A percentile compares a stretch with the other conserved stretches of the same genome.
Evolutionary conservation across 2,888 invertebrate species (phyloP).

Genomic region (Drosophila subquinaria): DNA sequence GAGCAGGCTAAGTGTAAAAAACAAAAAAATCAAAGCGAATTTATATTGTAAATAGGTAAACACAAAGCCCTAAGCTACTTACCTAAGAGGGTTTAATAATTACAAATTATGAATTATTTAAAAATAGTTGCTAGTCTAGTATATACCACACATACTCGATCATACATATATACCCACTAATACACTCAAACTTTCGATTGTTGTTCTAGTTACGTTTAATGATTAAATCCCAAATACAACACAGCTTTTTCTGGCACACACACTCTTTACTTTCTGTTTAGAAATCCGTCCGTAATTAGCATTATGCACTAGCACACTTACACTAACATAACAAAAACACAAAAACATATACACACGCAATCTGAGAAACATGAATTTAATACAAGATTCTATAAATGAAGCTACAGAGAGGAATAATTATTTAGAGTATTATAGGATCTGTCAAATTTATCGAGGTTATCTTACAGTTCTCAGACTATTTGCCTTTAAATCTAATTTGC

Average conservation of each 20-base stretch:
- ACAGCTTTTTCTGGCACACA: constrained; percentile 48
- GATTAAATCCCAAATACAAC: constrained; percentile 28
- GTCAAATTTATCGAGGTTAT: not conserved
- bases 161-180: constrained; percentile 6
- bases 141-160: constrained; percentile 42
- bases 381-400: constrained; percentile 11
- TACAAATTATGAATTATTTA: constrained; percentile 64
- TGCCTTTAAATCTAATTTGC: constrained; percentile 31
- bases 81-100: constrained; percentile 52
- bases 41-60: constrained; percentile 77
- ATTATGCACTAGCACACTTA: constrained; percentile 56
- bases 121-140: constrained; percentile 70
- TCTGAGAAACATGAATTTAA: constrained; percentile 22
- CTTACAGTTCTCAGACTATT: not conserved
- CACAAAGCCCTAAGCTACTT: constrained; percentile 56
- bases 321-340: constrained; percentile 14
- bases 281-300: constrained; percentile 80
- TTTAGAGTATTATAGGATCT: constrained; percentile 2
- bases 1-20: constrained; percentile 55
- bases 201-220: constrained; percentile 47
- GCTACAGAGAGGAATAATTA: constrained; percentile 14
- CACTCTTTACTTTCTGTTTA: constrained; percentile 70
- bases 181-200: constrained; percentile 30
- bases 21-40: constrained; percentile 75
- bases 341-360: constrained; percentile 19